Evolutionary conservation across 2,797 vertebrate genomes (phyloP), one percentile per base, ranked within the genome.

Genomic region (Peromyscus eremicus): DNA sequence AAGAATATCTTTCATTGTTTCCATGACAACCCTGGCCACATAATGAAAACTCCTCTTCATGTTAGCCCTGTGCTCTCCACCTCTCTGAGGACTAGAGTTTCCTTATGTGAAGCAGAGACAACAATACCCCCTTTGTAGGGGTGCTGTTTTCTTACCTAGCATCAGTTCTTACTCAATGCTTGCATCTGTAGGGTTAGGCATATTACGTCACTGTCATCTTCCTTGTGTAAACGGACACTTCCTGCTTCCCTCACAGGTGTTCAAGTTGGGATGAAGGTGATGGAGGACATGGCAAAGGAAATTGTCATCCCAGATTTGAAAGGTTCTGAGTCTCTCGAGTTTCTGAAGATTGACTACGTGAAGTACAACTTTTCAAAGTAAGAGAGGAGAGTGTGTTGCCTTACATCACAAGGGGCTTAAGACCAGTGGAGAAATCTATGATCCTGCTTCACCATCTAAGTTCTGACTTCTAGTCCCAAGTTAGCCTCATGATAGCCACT

Each of bases 331-430:
- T 92, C 96, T 64, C 96, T 98, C 37, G 95, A 98, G 23, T 97
- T 98, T 98, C 84, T 98, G 52, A 0, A 98, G 64, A 6, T 98
- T 96, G 91, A 98, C 75, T 98, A 96, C 0, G 80, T 98, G 85
- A 97, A 97, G 94, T 98, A 98, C 80, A 97, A 97, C 4, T 96
- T 98, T 97, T 98, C 98, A 94, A 98, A 95, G 98, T 98, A 98
- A 98, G 97, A 93, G 71, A 87, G 27, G 91, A 94, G 57, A 79
- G 10, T 0, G 49, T 91, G 85, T 80, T 85, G 21, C 68, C 82
- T 75, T 40, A 11, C 7, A 34, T n/a, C 2, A 3, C 16, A 25
- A 70, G 8, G 64, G 64, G 9, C 29, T 83, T 85, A 46, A 46
- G 66, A 60, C 23, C 66, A 73, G 12, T 12, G n/a, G 25, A 90